Base-by-base conservation (phyloP, 2,797 vertebrate species). In the Poecile montanus region DNA sequence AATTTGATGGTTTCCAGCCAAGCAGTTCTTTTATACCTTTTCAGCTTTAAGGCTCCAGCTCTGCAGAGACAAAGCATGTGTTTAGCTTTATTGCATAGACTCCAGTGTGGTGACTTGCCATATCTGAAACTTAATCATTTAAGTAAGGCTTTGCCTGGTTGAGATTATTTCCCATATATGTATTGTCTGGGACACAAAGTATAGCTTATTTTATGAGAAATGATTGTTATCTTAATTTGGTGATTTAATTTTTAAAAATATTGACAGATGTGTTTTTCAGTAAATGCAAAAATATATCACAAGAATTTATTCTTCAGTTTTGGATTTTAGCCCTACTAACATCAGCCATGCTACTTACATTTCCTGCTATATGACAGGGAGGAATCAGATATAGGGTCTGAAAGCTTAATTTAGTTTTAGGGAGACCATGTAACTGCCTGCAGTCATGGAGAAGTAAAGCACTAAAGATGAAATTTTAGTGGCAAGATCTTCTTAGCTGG, bases 81-180 rank as follows among this genome's bases (percentile, higher is more conserved):
- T 91, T 94, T 93, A 79, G 48, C 29, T 95, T 91, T 71, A 85
- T 74, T 95, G 42, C 67, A 38, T 51, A 54, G 67, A 82, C 71
- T 94, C 67, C 73, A 61, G 1, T 63, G 53, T 47, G 77, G 85
- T 94, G 86, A 83, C 58, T 93, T 89, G 78, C 44, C 66, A 34
- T 93, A 94, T 76, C 89, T 90, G 88, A 91, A 93, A 77, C 25
- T 63, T 90, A 93, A 94, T 89, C 70, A 76, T 57, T 73, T 93
- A 91, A 95, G 88, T 67, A 93, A 94, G 63, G 44, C 67, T 87
- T 87, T 86, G 74, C 63, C 80, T 93, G 89, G 53, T 53, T 67
- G 77, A 90, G 67, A 90, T 93, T 90, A 94, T 88, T 92, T 91
- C 57, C 45, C 48, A 76, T 71, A 81, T 58, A 89, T 53, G 53